These are phyloP conservation scores for Myzus persicae DNA, from an alignment of 1,140 invertebrate species.

Conservation along the genomic window DNA sequence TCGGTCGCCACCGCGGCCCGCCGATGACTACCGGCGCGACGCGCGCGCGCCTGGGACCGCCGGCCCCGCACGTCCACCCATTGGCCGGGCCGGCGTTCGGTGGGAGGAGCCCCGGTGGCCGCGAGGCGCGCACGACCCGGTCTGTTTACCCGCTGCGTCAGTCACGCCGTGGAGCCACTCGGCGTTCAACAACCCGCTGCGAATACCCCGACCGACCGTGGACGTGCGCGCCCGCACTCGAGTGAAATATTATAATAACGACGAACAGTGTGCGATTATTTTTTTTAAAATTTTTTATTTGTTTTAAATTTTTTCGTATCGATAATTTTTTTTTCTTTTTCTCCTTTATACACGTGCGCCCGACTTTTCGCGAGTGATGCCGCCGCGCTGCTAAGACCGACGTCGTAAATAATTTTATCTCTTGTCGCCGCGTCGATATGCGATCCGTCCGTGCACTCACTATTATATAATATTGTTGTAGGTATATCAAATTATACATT, in stretches of 20 bases:
- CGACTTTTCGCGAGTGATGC: neutral
- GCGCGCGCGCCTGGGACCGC: conserved; percentile 8
- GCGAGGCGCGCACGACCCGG: conserved; percentile 15
- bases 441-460: neutral
- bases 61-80: conserved; percentile 22
- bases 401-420: neutral
- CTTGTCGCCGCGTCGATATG: neutral
- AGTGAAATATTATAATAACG: neutral
- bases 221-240: neutral
- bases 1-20: neutral
- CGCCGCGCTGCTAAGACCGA: too few relatives aligned
- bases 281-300: neutral
- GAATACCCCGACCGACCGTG: neutral
- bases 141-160: conserved; percentile 56
- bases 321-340: neutral
- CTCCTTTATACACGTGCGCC: neutral
- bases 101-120: neutral
- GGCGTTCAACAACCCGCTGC: conserved; percentile 57
- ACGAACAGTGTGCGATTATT: neutral
- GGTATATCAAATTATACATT: neutral
- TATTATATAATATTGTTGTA: neutral
- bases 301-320: neutral
- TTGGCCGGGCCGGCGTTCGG: neutral
- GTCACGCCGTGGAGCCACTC: conserved; percentile 57
- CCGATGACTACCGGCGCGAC: neutral